Conservation (phyloP, 2,888 invertebrate genomes). For the Chalcosyrphus nemorum region DNA sequence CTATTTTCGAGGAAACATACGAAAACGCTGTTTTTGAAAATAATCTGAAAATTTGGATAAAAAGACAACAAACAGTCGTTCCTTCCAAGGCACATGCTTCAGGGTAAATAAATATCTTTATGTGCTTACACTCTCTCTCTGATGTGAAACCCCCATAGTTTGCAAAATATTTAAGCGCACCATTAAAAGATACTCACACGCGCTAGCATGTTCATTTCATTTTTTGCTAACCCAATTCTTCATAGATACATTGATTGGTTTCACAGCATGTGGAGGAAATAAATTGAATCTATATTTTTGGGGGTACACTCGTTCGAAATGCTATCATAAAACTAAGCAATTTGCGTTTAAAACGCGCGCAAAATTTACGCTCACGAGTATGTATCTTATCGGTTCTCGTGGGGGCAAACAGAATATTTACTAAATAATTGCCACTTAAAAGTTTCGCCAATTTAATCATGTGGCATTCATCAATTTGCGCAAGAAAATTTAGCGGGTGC, state of each 20-base stretch:
- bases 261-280: neutral
- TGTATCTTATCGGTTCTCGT: neutral
- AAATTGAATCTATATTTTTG: neutral
- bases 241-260: constrained; percentile 1
- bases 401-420: constrained; percentile 3
- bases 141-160: neutral
- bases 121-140: too few relatives aligned
- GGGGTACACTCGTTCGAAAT: neutral
- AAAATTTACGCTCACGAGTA: neutral
- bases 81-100: neutral
- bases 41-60: neutral
- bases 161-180: neutral
- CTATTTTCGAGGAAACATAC: constrained; percentile 5
- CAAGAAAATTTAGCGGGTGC: neutral
- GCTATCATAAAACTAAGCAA: neutral
- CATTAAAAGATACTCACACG: neutral
- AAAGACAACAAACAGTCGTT: neutral
- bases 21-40: constrained; percentile 22
- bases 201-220: constrained; percentile 3
- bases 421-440: constrained; percentile 1
- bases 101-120: neutral
- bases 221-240: constrained; percentile 4
- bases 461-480: constrained; percentile 1
- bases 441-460: constrained; percentile 7
- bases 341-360: neutral